phyloP scores from a whole-genome alignment of 2,888 invertebrate species.

The Drosophila monieri region DNA sequence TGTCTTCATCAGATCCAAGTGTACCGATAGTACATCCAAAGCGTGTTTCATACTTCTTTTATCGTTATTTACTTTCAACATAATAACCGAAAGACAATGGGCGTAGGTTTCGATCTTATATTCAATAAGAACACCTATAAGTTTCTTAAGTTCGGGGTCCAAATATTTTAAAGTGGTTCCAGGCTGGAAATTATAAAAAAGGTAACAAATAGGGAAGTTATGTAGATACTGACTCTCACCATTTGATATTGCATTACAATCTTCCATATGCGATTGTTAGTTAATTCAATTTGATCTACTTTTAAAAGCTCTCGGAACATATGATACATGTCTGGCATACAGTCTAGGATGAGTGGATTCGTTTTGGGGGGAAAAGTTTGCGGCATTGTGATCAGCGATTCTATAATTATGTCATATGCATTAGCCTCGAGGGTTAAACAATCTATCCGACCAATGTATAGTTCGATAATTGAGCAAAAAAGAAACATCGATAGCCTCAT shows the following conservation, averaged over 20 bases:
- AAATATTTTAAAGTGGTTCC: constrained; percentile 12
- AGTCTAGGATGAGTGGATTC: background rate
- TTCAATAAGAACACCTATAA: constrained; percentile 45
- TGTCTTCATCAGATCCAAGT: constrained; percentile 36
- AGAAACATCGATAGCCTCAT: constrained; percentile 34
- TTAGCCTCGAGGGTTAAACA: constrained; percentile 19
- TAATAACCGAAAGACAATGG: constrained; percentile 46
- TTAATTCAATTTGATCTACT: constrained; percentile 18
- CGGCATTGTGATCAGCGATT: constrained; percentile 6
- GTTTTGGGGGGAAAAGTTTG: background rate
- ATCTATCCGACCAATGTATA: constrained; percentile 35
- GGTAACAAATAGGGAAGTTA: background rate
- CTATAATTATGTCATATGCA: constrained; percentile 45
- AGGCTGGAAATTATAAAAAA: constrained; percentile 25
- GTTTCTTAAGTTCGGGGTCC: constrained; percentile 22
- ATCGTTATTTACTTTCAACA: constrained; percentile 45
- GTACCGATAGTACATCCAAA: constrained; percentile 23
- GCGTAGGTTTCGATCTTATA: constrained; percentile 41
- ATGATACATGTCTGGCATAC: constrained; percentile 49
- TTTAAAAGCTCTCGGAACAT: background rate
- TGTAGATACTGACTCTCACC: constrained; percentile 32
- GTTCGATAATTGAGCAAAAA: constrained; percentile 48
- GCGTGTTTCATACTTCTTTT: constrained; percentile 11
- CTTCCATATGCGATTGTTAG: constrained; percentile 61
- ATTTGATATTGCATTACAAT: constrained; percentile 42